Conservation (phyloP, 2,113 vertebrate genomes). For the Muscicapa adusta region DNA sequence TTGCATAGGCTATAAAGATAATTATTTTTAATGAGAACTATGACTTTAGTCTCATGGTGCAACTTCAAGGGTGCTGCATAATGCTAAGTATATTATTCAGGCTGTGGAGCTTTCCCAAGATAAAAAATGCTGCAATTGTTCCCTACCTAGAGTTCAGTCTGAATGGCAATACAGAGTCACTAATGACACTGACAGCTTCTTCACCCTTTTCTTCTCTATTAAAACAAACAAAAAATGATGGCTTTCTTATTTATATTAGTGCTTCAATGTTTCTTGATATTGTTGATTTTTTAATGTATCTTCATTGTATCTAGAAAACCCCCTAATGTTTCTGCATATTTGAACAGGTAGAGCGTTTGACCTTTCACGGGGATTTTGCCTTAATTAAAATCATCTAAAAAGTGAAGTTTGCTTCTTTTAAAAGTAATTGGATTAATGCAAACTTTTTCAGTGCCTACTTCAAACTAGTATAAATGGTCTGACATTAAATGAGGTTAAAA, state of each 20-base stretch:
- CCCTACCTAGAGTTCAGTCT: neutral
- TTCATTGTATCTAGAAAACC: neutral
- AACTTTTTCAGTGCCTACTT: slow-evolving; percentile 13
- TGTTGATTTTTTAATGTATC: neutral
- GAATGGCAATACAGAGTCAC: neutral
- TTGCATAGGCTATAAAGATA: neutral
- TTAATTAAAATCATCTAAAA: neutral
- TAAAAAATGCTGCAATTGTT: neutral
- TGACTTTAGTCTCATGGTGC: neutral
- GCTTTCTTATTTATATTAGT: neutral
- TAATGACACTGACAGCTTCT: neutral
- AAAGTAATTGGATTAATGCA: slow-evolving; percentile 31
- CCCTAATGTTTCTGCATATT: neutral
- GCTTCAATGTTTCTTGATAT: neutral
- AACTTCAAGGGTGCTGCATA: neutral
- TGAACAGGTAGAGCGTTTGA: neutral
- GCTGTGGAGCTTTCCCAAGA: neutral
- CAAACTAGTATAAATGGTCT: slow-evolving; percentile 29
- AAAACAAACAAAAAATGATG: neutral
- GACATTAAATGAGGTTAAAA: slow-evolving; percentile 51
- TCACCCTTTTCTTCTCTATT: neutral
- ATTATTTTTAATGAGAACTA: slow-evolving; percentile 26
- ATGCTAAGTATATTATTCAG: neutral
- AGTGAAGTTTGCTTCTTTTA: slow-evolving; percentile 23
- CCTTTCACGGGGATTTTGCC: neutral